Evolutionary conservation across 1,140 invertebrate species (phyloP), one percentile per base, ranked within the genome.

Genomic region (Galleria mellonella): DNA sequence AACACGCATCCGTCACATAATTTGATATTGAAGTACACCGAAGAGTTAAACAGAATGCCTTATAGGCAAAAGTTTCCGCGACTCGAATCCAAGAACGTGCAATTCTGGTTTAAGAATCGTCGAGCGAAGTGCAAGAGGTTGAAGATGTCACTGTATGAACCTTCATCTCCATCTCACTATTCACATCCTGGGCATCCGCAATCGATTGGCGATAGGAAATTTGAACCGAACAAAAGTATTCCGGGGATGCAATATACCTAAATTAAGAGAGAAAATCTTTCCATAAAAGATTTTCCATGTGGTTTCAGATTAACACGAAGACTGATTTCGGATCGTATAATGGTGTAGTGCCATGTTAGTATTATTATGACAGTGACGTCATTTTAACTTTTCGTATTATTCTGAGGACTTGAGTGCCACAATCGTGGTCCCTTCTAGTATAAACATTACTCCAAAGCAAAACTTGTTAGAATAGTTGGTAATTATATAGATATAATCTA

Each of bases 1-100:
- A 98, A 98, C 86, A 98, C 97, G 15, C 97, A 99, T 87, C 97
- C 97, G 31, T 97, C 96, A 55, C 97, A 98, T 75, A 97, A 97
- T 87, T 89, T 98, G 62, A 98, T 99, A 61, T 90, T 98, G 39
- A 97, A 98, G 77, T 99, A 98, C 78, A 98, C 97, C 1, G 97
- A 98, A 64, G 96, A 98, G 68, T 87, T 99, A 50, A 99, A 99
- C 75, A 90, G 93, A 39, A 97, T 97, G 92, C 95, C 94, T 15
- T 96, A 98, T 77, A 89, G 97, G 60, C 96, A 97, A 76, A 98
- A 98, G 81, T 99, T 98, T 82, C 97, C 97, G 0, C 91, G 96
- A 13, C 87, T 99, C 15, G 97, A 99, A 81, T 96, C 97, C 10
- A 98, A 98, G 86, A 99, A 99, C 75, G 96, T 99, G 40, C 97